phyloP scores from a whole-genome alignment of 2,113 vertebrate genomes.

The Aleadryas rufinucha region DNA sequence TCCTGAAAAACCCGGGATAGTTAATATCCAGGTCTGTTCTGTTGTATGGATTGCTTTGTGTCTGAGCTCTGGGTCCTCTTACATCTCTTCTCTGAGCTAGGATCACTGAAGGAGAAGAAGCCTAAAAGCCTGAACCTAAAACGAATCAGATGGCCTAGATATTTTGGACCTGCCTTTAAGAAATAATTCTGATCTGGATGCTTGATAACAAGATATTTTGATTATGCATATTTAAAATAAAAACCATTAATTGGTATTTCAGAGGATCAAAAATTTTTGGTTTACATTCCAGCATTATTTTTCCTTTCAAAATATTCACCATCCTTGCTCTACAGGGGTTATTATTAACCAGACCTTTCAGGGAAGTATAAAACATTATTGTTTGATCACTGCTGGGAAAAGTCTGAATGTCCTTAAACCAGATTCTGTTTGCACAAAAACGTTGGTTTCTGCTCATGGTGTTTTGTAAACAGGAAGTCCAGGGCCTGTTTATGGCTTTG shows the following conservation, averaged over 20 bases:
- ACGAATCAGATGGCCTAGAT: neutral
- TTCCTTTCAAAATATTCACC: neutral
- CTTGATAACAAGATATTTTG: neutral
- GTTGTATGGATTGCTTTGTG: neutral
- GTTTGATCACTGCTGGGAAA: neutral
- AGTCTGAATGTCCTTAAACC: neutral
- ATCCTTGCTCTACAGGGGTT: neutral
- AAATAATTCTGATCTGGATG: neutral
- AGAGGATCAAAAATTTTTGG: neutral
- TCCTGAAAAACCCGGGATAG: neutral
- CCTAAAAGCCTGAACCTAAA: neutral
- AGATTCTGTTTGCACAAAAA: neutral
- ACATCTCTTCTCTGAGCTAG: neutral
- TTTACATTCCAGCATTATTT: neutral
- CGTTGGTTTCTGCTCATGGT: neutral
- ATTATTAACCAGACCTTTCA: neutral
- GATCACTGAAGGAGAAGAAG: neutral
- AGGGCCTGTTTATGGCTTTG: neutral
- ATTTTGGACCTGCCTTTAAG: neutral
- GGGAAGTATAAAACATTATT: neutral
- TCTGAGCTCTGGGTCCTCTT: neutral
- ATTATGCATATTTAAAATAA: neutral
- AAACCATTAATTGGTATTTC: neutral
- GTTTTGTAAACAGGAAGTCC: constrained; percentile 41
- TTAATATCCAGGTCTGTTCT: neutral